Conservation (phyloP, 2,797 vertebrate genomes). For the Pseudochirops corinnae region DNA sequence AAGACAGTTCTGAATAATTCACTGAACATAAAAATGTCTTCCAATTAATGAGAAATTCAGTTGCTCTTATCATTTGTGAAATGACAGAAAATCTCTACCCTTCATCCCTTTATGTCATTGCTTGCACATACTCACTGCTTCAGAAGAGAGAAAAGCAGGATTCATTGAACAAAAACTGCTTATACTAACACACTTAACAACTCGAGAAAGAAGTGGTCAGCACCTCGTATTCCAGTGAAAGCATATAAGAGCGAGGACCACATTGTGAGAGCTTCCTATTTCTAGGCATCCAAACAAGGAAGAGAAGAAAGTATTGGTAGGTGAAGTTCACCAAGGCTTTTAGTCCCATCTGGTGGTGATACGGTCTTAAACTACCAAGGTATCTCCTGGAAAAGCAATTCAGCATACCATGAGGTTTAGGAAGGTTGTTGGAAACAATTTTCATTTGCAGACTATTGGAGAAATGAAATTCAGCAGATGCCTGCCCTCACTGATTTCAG, state of each 20-base stretch:
- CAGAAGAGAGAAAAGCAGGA: fast-evolving
- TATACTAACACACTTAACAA: not conserved
- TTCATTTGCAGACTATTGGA: not conserved
- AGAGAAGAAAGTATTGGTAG: not conserved
- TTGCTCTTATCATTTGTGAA: not conserved
- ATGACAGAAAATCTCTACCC: not conserved
- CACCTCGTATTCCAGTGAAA: not conserved
- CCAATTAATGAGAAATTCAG: not conserved
- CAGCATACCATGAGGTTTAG: not conserved
- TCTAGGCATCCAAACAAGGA: not conserved
- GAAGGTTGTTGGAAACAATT: not conserved
- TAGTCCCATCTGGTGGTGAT: not conserved
- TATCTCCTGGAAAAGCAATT: not conserved
- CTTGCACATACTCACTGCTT: not conserved
- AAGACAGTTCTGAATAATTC: constrained; percentile 10
- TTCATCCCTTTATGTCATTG: fast-evolving
- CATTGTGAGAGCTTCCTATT: not conserved
- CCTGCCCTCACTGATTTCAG: not conserved
- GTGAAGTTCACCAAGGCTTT: not conserved
- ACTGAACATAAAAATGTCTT: constrained; percentile 20
- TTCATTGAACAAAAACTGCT: not conserved
- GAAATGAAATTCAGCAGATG: not conserved
- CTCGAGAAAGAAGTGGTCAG: not conserved
- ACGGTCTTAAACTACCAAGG: not conserved
- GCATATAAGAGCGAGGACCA: not conserved